Percentiles rank a stretch among this genome's conserved stretches.
phyloP scores from a whole-genome alignment of 2,113 vertebrate genomes.

The Zeus faber region DNA sequence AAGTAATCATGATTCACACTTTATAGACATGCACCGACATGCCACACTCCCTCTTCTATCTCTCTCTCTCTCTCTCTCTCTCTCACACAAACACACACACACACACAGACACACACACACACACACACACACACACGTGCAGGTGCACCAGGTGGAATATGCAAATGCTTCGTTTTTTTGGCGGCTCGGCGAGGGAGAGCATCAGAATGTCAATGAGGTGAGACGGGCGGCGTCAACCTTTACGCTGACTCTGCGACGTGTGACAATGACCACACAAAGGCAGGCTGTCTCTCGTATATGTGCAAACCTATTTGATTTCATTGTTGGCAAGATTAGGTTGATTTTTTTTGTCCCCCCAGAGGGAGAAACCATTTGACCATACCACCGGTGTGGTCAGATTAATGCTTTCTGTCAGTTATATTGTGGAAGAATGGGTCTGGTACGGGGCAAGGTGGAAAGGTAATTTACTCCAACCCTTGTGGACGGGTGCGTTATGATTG shows the following conservation, averaged over 20 bases:
- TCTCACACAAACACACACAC: not conserved
- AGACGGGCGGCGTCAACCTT: constrained; percentile 32
- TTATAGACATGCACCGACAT: too few relatives aligned
- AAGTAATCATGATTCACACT: too few relatives aligned
- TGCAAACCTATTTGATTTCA: too few relatives aligned
- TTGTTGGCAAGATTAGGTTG: not conserved
- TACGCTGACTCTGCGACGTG: constrained; percentile 23
- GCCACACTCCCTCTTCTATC: too few relatives aligned
- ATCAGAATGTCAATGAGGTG: constrained; percentile 58
- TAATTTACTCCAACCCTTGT: constrained; percentile 42
- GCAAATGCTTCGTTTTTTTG: constrained; percentile 37
- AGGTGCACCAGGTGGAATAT: constrained; percentile 21
- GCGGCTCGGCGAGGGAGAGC: constrained; percentile 24
- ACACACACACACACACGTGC: constrained; percentile 1
- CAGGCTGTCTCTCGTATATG: too few relatives aligned
- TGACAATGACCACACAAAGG: too few relatives aligned
- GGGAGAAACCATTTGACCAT: constrained; percentile 16
- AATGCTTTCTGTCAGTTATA: constrained; percentile 17
- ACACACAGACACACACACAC: not conserved
- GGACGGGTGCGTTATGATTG: not conserved
- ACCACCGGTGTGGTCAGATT: constrained; percentile 34
- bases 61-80: too few relatives aligned
- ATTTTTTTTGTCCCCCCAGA: not conserved
- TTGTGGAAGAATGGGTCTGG: constrained; percentile 24
- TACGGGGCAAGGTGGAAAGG: constrained; percentile 19